phyloP scores from a whole-genome alignment of 2,797 vertebrate genomes.

The Gymnocypris eckloni region DNA sequence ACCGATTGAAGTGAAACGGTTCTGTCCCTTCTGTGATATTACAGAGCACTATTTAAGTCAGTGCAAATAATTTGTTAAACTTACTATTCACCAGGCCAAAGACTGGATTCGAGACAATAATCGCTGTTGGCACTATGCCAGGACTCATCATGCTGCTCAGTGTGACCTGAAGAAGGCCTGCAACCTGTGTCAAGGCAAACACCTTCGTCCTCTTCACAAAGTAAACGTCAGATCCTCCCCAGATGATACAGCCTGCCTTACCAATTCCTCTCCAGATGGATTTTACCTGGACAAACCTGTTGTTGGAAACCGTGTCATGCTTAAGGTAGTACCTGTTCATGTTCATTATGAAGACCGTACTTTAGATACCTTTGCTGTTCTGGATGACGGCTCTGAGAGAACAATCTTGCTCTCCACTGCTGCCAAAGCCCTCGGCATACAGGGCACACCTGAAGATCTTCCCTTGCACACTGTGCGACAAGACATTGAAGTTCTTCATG shows the following conservation, averaged over 20 bases:
- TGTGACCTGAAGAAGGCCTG: neutral
- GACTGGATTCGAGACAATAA: conserved; percentile 19
- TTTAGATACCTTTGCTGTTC: conserved; percentile 3
- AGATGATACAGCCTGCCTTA: neutral
- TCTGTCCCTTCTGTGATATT: conserved; percentile 46
- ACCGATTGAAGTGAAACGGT: conserved; percentile 5
- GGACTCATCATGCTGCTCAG: neutral
- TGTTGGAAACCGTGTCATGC: neutral
- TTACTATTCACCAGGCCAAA: conserved; percentile 38
- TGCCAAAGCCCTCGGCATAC: neutral
- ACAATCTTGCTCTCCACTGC: neutral
- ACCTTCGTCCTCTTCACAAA: neutral
- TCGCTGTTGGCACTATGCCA: neutral
- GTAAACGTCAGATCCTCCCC: neutral
- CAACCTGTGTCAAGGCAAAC: neutral
- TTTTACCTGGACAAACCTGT: neutral
- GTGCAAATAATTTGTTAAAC: neutral
- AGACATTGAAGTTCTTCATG: conserved; percentile 1
- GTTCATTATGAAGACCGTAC: neutral
- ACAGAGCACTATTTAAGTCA: conserved; percentile 41
- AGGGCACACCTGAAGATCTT: conserved; percentile 5
- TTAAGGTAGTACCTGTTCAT: conserved; percentile 14
- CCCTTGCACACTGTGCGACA: neutral
- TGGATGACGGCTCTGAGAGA: conserved; percentile 20
- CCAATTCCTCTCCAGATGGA: neutral